Base-by-base conservation (phyloP, 2,113 vertebrate genomes). In the Otus sunia region DNA sequence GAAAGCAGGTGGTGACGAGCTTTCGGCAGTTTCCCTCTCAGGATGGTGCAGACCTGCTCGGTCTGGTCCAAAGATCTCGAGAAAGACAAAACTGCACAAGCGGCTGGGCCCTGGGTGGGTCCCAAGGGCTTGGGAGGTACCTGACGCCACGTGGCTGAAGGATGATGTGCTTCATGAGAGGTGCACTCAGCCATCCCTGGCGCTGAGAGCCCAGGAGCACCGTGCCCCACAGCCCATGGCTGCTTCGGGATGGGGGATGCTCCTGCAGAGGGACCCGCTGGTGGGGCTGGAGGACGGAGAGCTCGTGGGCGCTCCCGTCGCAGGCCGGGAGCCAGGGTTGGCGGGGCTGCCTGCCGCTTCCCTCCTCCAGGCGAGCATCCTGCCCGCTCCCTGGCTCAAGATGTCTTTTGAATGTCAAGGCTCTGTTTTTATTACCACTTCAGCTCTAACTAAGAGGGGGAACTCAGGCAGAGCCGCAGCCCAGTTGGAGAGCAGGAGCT, bases 81-180 rank as follows among this genome's bases (percentile, higher is more conserved):
- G 20, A 25, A 30, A 56, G 56, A 78, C 26, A 45, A 45, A 45
- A 45, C 16, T 45, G 17, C 43, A 45, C 17, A 45, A 45, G 43
- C 17, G 17, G 16, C 43, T 45, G 43, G 43, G 43, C 43, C 43
- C 43, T 18, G 43, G 43, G 43, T 45, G 43, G 43, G 30, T 3
- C 3, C 59, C 34, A 2, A 9, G 71, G 52, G 1, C 7, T 15
- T 2, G 6, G 56, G 45, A 50, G 49, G 9, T 15, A 11, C 49
- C 2, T 2, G 49, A 10, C 59, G 12, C 67, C 34, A 12, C 2
- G 2, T 0, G 30, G 37, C 5, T 12, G 1, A 32, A 6, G 76
- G 45, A 2, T 0, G 4, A 8, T 1, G 39, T 2, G n/a, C 15
- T 68, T 15, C 7, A 2, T 0, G 2, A n/a, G 52, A 30, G 16